A percentile compares a stretch with the other conserved stretches of the same genome.
Conservation (phyloP, 2,797 vertebrate species). For the Hemibagrus guttatus region DNA sequence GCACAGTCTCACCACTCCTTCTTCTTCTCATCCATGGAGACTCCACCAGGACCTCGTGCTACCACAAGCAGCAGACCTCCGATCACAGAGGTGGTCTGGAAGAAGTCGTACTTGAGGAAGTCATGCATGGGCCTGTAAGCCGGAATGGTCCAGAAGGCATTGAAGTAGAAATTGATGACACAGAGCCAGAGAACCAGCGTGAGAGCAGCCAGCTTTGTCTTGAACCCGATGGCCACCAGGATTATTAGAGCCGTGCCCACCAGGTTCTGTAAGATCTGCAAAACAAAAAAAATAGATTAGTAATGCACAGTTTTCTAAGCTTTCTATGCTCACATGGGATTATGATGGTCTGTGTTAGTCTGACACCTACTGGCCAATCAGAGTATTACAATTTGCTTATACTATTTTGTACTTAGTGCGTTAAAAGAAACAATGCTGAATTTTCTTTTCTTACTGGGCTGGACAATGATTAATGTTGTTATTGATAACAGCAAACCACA, state of each 20-base stretch:
- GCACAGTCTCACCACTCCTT: slow-evolving; percentile 85
- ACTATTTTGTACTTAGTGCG: neutral
- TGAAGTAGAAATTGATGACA: slow-evolving; percentile 94
- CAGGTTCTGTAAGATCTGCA: slow-evolving; percentile 93
- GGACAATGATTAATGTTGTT: neutral
- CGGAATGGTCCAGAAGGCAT: slow-evolving; percentile 96
- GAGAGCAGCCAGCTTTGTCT: slow-evolving; percentile 95
- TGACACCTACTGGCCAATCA: neutral
- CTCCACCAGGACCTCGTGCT: slow-evolving; percentile 92
- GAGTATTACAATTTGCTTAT: neutral
- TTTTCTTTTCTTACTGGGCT: neutral
- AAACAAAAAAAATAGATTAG: neutral
- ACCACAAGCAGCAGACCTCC: slow-evolving; percentile 95
- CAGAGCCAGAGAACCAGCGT: slow-evolving; percentile 95
- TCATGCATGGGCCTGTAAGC: slow-evolving; percentile 98
- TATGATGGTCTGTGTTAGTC: neutral
- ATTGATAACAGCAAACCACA: neutral
- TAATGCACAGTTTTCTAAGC: neutral
- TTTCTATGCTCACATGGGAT: neutral
- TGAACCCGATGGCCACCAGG: slow-evolving; percentile 94
- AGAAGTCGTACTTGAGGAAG: slow-evolving; percentile 99
- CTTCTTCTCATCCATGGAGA: slow-evolving; percentile 99
- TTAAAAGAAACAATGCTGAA: neutral
- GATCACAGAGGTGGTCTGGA: slow-evolving; percentile 98
- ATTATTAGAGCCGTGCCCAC: slow-evolving; percentile 95